These are phyloP conservation scores for Maconellicoccus hirsutus DNA, from an alignment of 1,140 invertebrate genomes.

Conservation along the genomic window DNA sequence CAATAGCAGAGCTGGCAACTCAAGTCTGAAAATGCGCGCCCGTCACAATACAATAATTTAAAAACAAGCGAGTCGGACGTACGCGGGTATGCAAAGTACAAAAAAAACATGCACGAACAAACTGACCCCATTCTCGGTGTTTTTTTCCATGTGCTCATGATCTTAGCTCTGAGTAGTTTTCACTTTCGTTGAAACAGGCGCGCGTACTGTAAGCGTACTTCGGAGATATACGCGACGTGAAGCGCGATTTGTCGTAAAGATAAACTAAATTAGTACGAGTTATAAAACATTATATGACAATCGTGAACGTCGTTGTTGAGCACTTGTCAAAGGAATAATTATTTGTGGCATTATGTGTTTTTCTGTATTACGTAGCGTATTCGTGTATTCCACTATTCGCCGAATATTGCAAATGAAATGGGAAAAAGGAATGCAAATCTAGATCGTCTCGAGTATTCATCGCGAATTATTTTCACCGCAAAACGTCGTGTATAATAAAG, in stretches of 20 bases:
- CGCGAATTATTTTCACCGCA: background rate
- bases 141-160: constrained; percentile 3
- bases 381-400: background rate
- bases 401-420: background rate
- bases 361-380: background rate
- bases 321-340: background rate
- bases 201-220: no score
- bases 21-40: background rate
- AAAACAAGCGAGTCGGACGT: background rate
- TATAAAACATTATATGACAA: constrained; percentile 6
- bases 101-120: background rate
- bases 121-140: background rate
- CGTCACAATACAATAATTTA: background rate
- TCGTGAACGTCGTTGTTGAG: background rate
- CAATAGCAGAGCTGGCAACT: background rate
- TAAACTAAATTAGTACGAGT: background rate
- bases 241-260: constrained; percentile 7
- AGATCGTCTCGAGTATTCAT: background rate
- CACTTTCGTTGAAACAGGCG: background rate
- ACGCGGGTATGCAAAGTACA: background rate
- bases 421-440: background rate
- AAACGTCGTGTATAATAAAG: no score
- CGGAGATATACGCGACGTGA: background rate
- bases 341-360: background rate
- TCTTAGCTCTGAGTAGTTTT: background rate